Conservation (phyloP, 2,888 invertebrate genomes). For the Pasiphila rectangulata region DNA sequence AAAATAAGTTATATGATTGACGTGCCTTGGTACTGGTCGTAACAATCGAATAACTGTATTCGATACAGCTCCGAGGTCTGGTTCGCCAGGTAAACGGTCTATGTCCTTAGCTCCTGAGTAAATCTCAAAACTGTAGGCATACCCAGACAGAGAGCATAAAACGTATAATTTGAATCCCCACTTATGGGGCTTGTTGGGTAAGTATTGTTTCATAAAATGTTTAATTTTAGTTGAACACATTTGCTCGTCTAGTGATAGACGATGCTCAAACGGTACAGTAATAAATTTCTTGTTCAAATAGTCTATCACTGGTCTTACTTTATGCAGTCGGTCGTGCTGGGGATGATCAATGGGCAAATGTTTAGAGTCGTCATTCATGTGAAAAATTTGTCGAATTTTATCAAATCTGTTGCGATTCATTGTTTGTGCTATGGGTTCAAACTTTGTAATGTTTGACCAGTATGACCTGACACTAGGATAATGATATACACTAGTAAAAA, state of each 20-base stretch:
- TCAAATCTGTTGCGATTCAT: not conserved
- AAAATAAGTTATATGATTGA: too few species aligned
- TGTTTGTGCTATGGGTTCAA: not conserved
- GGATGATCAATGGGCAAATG: conserved; percentile 35
- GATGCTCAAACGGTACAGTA: conserved; percentile 23
- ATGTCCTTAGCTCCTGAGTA: not conserved
- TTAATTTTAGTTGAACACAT: conserved; percentile 29
- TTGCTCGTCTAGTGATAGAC: conserved; percentile 27
- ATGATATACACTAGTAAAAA: too few species aligned
- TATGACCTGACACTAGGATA: too few species aligned
- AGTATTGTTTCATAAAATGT: conserved; percentile 28
- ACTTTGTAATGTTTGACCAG: too few species aligned
- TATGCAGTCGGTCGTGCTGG: conserved; percentile 38
- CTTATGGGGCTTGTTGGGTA: conserved; percentile 30
- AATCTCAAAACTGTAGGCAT: conserved; percentile 3
- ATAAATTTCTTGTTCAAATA: conserved; percentile 29
- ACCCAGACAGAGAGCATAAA: conserved; percentile 22
- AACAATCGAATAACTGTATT: too few species aligned
- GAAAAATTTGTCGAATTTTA: conserved; percentile 35
- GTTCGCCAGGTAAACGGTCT: not conserved
- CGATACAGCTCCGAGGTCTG: not conserved
- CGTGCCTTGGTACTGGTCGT: too few species aligned
- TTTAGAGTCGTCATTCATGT: conserved; percentile 36
- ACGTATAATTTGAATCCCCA: conserved; percentile 32
- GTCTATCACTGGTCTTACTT: conserved; percentile 41